Conservation (phyloP, 2,797 vertebrate species). For the Ptychadena robeensis region DNA sequence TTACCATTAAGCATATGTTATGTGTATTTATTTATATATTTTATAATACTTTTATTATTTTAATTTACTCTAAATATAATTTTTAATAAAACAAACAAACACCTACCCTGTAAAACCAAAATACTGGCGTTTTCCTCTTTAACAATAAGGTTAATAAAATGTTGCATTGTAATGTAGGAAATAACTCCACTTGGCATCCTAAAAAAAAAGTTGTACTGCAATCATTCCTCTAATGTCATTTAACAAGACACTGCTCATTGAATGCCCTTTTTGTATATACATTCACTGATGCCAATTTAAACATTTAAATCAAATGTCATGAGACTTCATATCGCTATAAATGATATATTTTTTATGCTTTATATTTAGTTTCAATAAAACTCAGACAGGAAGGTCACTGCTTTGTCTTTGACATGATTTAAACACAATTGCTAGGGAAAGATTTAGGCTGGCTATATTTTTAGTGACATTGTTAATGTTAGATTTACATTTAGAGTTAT, state of each 20-base stretch:
- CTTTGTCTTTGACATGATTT: not conserved
- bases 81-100: too few relatives aligned
- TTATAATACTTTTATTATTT: too few relatives aligned
- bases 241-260: not conserved
- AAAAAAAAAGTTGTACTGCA: too few relatives aligned
- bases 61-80: too few relatives aligned
- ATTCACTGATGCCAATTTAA: not conserved
- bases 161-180: not conserved
- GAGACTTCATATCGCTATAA: not conserved
- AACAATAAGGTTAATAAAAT: too few relatives aligned
- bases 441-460: conserved; percentile 13
- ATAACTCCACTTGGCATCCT: not conserved
- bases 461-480: conserved; percentile 11
- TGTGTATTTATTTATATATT: too few relatives aligned
- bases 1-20: too few relatives aligned
- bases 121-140: too few relatives aligned
- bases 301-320: not conserved
- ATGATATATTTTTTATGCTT: not conserved
- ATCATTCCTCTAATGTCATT: not conserved
- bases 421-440: not conserved
- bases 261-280: not conserved
- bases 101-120: too few relatives aligned
- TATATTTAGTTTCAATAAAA: not conserved
- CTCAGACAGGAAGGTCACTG: not conserved
- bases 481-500: conserved; percentile 49